These are phyloP conservation scores for Nomada lathburiana DNA, from an alignment of 2,888 invertebrate species.

Conservation along the genomic window DNA sequence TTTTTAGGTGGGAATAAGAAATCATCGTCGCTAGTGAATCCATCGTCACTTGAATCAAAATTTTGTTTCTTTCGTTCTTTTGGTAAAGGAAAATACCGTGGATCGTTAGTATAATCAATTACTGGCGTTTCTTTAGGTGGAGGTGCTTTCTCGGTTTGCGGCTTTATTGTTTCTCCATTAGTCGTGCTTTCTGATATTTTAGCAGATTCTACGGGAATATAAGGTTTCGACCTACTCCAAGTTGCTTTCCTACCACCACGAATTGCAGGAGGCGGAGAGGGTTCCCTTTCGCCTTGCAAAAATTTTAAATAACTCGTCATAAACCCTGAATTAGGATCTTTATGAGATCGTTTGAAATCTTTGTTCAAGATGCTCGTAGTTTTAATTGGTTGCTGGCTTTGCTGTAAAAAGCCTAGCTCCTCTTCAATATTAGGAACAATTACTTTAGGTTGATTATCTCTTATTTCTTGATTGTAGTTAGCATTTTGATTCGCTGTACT, in stretches of 20 bases:
- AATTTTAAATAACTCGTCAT: slow-evolving; percentile 95
- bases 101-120: slow-evolving; percentile 87
- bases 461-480: slow-evolving; percentile 77
- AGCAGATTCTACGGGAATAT: slow-evolving; percentile 73
- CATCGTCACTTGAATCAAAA: slow-evolving; percentile 89
- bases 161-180: slow-evolving; percentile 70
- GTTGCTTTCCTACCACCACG: slow-evolving; percentile 89
- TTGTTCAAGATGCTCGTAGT: slow-evolving; percentile 86
- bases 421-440: slow-evolving; percentile 95
- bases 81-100: slow-evolving; percentile 90
- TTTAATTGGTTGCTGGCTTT: slow-evolving; percentile 73
- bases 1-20: slow-evolving; percentile 81
- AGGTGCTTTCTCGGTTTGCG: slow-evolving; percentile 63
- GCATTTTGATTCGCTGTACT: slow-evolving; percentile 63
- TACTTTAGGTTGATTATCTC: slow-evolving; percentile 92
- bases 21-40: slow-evolving; percentile 87
- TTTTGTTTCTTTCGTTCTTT: slow-evolving; percentile 89
- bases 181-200: slow-evolving; percentile 68
- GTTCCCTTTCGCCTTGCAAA: slow-evolving; percentile 92
- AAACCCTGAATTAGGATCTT: slow-evolving; percentile 89
- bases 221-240: slow-evolving; percentile 86
- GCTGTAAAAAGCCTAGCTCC: slow-evolving; percentile 91
- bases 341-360: slow-evolving; percentile 87
- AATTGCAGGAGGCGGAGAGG: slow-evolving; percentile 91
- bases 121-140: slow-evolving; percentile 85